These are phyloP conservation scores for Callocephalon fimbriatum DNA, from an alignment of 2,113 vertebrate species.

Conservation along the genomic window DNA sequence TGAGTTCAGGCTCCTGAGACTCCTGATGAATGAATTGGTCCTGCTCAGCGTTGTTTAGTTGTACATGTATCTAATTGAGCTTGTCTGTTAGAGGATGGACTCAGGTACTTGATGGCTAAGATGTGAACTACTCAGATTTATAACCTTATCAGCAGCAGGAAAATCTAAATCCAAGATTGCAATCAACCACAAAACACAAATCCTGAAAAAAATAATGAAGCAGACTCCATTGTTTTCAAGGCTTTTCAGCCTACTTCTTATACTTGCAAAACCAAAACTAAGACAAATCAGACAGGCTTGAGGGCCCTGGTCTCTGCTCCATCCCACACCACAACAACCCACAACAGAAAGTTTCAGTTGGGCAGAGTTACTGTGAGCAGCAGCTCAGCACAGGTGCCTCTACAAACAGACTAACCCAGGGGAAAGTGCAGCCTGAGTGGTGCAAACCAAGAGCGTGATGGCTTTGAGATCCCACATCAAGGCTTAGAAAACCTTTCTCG, in stretches of 20 bases:
- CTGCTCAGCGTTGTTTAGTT: not conserved
- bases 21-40: not conserved
- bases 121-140: not conserved
- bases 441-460: fast-evolving
- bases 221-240: not conserved
- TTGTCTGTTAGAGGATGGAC: not conserved
- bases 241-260: not conserved
- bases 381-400: constrained; percentile 31
- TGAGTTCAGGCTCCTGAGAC: not conserved
- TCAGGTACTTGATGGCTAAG: not conserved
- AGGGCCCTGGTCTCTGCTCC: not conserved
- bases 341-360: constrained; percentile 24
- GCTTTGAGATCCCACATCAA: constrained; percentile 8
- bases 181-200: not conserved
- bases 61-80: not conserved
- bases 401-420: not conserved
- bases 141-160: not conserved
- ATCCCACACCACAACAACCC: not conserved
- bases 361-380: not conserved
- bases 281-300: not conserved
- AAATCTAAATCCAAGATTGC: not conserved
- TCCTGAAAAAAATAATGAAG: not conserved
- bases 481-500: not conserved
- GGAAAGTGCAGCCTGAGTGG: not conserved
- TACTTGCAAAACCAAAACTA: not conserved